Base-by-base conservation (phyloP, 2,113 vertebrate genomes). In the Grammomys surdaster region DNA sequence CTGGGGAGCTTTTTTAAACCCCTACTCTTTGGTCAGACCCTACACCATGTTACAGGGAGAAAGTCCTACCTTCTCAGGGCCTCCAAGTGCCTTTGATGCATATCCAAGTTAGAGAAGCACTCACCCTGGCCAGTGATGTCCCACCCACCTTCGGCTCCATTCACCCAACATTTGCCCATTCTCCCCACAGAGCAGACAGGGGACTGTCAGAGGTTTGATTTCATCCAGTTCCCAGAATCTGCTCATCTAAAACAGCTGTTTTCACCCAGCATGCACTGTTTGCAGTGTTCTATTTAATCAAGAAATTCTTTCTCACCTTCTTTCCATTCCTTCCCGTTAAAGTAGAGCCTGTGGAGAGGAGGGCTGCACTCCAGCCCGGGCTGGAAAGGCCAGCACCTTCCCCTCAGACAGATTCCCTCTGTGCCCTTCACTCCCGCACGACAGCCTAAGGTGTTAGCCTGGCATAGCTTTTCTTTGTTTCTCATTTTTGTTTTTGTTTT, bases 391-490 rank as follows among this genome's bases (percentile, higher is more conserved):
- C 96, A 96, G 97, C 26, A 58, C 97, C 95, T 98, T 97, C 93
- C 77, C 96, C 98, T 96, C 97, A 95, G 80, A 77, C 95, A 89
- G 94, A 93, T 96, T 96, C 98, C 95, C 95, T 96, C 96, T 93
- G 91, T 86, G 89, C 96, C 96, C 90, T 98, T 95, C 78, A 91
- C 90, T 97, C 72, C 48, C 51, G 87, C 94, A 67, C 93, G 92
- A 96, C 97, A 0, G 1, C 95, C 97, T 98, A 96, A 97, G 97
- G 75, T 96, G 97, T 97, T 97, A 98, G 96, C 94, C 97, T 97
- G 96, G 92, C 87, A 93, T 63, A 95, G 93, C 89, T 96, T 96
- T 91, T 96, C 97, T 96, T 95, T 24, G 36, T 48, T 36, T 33
- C 33, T 7, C 31, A 4, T 10, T 73, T 14, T 65, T 20, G 69